Percentiles rank a stretch among this genome's conserved stretches.
Conservation (phyloP, 2,113 vertebrate genomes). For the human region DNA sequence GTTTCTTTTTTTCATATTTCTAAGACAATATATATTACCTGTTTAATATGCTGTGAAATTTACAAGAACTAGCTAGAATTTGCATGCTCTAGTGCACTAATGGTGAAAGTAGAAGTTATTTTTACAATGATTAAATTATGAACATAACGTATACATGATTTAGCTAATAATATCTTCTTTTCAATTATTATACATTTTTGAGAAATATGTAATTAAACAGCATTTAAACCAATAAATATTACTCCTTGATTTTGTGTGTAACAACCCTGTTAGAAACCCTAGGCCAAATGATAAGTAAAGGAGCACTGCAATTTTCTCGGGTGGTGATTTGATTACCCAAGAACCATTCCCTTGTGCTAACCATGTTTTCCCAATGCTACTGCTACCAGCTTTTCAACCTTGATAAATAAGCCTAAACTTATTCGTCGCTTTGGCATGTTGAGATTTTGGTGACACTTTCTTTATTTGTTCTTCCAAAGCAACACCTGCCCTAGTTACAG, state of each 20-base stretch:
- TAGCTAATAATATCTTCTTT: background rate
- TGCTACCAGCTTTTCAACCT: background rate
- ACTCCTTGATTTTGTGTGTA: background rate
- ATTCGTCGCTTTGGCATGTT: background rate
- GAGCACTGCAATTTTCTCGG: background rate
- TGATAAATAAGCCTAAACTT: background rate
- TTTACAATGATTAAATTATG: background rate
- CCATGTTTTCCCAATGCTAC: background rate
- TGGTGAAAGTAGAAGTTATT: background rate
- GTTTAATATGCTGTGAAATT: background rate
- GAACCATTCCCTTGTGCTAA: background rate
- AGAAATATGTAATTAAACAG: background rate
- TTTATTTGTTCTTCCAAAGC: background rate
- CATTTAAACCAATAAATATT: background rate
- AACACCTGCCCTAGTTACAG: background rate
- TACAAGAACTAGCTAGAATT: background rate
- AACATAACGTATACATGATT: background rate
- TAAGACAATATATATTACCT: background rate
- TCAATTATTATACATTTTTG: background rate
- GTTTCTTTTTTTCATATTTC: no score
- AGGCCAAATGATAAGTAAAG: background rate
- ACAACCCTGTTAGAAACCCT: background rate
- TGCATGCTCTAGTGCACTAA: background rate
- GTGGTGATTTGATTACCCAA: no score
- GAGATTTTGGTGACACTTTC: background rate